Evolutionary conservation across 2,113 vertebrate genomes (phyloP), one percentile per base, ranked within the genome.

Genomic region (Gadus chalcogrammus): DNA sequence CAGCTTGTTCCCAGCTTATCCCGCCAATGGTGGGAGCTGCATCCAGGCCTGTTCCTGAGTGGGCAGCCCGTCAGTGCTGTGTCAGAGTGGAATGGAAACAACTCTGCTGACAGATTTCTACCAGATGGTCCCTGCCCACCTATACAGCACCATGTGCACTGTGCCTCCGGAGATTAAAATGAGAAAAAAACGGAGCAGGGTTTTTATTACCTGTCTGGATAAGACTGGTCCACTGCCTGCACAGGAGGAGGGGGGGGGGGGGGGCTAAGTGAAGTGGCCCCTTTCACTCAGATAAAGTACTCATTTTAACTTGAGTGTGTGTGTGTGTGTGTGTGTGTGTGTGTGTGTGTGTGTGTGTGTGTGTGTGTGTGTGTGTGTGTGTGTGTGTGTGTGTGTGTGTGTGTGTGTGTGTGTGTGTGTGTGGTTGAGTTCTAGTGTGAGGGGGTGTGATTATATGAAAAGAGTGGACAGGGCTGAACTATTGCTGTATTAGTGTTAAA

Each of bases 221-320:
- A 75, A 77, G 56, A 75, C 52, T 72, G 71, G 79, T 66, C 80
- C 66, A 72, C 74, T 60, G 75, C 38, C 70, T 15, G 66, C 74
- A 75, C 69, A 58, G 68, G 55, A 58, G 55, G 55, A 4, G 55
- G 16, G 1, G 15, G 15, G 15, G 4, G 55, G 55, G 55, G 55
- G 55, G 61, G 67, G 31, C 55, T 77, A 72, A 83, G 69, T 76
- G 77, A 77, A 80, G 84, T 73, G 73, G 66, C 70, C 77, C 76
- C 76, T 79, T 88, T 83, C 83, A 81, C 72, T 15, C 20, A 73
- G 65, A 80, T 79, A 72, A 82, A 85, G 82, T 80, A 71, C 72
- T 82, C 70, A 85, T 87, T 88, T 85, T 78, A 85, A 89, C 82
- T 77, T 78, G 82, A 81, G 66, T 72, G n/a, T 17, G 18, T 22